Conservation (phyloP, 2,797 vertebrate species). For the Alcedo atthis region DNA sequence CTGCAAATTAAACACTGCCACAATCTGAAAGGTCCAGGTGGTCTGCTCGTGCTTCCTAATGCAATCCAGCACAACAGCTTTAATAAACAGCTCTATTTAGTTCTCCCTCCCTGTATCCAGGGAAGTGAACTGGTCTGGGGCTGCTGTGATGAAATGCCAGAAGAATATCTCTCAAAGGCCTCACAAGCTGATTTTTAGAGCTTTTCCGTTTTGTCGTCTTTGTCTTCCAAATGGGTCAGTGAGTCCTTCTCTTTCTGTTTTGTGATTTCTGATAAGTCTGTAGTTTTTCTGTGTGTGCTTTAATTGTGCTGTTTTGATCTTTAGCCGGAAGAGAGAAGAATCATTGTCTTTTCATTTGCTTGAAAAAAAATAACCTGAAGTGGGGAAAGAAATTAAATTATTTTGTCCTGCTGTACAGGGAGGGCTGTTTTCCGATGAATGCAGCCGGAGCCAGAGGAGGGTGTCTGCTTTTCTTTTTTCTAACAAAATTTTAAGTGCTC, state of each 20-base stretch:
- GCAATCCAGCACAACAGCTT: slow-evolving; percentile 84
- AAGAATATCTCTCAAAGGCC: slow-evolving; percentile 86
- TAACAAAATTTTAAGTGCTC: slow-evolving; percentile 61
- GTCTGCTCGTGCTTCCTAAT: slow-evolving; percentile 82
- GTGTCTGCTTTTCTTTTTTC: slow-evolving; percentile 17
- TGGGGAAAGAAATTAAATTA: slow-evolving; percentile 65
- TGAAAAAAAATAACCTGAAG: slow-evolving; percentile 75
- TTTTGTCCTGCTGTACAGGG: slow-evolving; percentile 60
- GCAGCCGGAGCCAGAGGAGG: slow-evolving; percentile 50
- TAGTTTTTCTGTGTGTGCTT: slow-evolving; percentile 71
- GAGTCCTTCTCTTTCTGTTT: slow-evolving; percentile 82
- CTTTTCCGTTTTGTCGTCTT: slow-evolving; percentile 83
- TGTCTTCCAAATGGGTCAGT: slow-evolving; percentile 89
- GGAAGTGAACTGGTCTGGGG: slow-evolving; percentile 84
- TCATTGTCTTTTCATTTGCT: slow-evolving; percentile 78
- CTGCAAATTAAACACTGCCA: slow-evolving; percentile 84
- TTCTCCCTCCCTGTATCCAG: slow-evolving; percentile 82
- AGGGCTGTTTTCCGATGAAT: slow-evolving; percentile 69
- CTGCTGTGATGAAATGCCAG: slow-evolving; percentile 87
- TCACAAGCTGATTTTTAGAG: slow-evolving; percentile 84
- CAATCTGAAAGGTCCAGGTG: slow-evolving; percentile 86
- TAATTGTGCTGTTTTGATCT: slow-evolving; percentile 59
- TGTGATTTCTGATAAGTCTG: slow-evolving; percentile 75
- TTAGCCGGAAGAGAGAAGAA: slow-evolving; percentile 61
- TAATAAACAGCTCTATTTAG: slow-evolving; percentile 90